Percentiles rank a stretch among this genome's conserved stretches.
phyloP scores from a whole-genome alignment of 2,113 vertebrate genomes.

The Acrocephalus arundinaceus region DNA sequence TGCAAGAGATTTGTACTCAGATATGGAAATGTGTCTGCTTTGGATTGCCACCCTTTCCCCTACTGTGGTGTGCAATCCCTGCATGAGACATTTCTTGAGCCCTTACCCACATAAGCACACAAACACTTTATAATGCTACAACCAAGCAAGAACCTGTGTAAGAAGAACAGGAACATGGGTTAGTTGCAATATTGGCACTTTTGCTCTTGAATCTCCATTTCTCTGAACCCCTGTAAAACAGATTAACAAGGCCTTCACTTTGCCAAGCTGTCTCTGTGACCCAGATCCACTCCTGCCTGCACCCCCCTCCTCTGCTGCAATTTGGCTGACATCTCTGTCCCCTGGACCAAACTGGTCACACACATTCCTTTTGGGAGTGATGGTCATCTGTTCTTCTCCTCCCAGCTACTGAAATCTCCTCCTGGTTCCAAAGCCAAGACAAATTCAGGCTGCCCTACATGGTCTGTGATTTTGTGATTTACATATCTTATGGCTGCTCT shows the following conservation, averaged over 20 bases:
- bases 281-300: not conserved
- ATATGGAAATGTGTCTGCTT: not conserved
- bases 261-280: not conserved
- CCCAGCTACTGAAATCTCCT: not conserved
- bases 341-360: not conserved
- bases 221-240: not conserved
- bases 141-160: not conserved
- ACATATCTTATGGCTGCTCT: not conserved
- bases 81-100: not conserved
- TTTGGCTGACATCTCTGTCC: not conserved
- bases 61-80: fast-evolving
- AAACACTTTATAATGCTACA: not conserved
- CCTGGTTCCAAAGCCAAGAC: not conserved
- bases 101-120: not conserved
- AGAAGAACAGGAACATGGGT: not conserved
- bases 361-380: not conserved
- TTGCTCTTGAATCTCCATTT: not conserved
- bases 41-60: not conserved
- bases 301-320: not conserved
- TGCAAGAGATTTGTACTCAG: fast-evolving
- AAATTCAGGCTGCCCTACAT: not conserved
- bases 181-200: fast-evolving
- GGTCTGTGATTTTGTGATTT: conserved; percentile 29
- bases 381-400: not conserved
- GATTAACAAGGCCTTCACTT: not conserved